Evolutionary conservation across 2,888 invertebrate genomes (phyloP).

Genomic region (Acronicta alni): DNA sequence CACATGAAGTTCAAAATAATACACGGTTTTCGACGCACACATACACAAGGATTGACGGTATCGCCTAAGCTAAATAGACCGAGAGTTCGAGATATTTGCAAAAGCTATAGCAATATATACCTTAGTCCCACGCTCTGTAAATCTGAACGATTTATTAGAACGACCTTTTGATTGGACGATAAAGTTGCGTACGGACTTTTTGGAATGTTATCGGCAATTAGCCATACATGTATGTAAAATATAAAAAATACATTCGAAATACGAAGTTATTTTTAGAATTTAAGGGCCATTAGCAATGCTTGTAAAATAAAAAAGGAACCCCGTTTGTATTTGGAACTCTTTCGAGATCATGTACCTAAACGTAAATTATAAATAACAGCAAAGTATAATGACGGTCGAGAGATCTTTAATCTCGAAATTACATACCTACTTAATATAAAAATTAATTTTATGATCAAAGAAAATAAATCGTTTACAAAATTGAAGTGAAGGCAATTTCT

Average conservation of each 20-base stretch:
- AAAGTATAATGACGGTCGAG: too few relatives aligned
- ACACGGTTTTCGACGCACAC: neutral
- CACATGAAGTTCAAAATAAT: neutral
- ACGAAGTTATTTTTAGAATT: neutral
- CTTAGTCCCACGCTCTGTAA: conserved; percentile 33
- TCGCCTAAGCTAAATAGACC: neutral
- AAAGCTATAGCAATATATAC: conserved; percentile 18
- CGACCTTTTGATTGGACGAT: conserved; percentile 22
- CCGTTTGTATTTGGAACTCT: too few relatives aligned
- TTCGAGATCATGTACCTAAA: too few relatives aligned
- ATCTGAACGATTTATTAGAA: conserved; percentile 32
- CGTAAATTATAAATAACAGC: too few relatives aligned
- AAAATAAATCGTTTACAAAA: too few relatives aligned
- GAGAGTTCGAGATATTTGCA: conserved; percentile 12
- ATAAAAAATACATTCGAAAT: neutral
- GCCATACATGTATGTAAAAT: conserved; percentile 3
- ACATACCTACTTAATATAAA: too few relatives aligned
- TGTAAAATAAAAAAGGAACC: too few relatives aligned
- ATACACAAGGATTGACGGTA: neutral
- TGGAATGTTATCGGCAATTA: conserved; percentile 20
- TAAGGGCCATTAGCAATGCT: too few relatives aligned
- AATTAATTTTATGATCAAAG: too few relatives aligned
- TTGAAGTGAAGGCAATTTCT: too few relatives aligned
- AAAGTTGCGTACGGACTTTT: conserved; percentile 24
- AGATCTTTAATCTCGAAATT: too few relatives aligned